Evolutionary conservation across 2,797 vertebrate species (phyloP), one percentile per base, ranked within the genome.

Genomic region (Cirrhinus molitorella): DNA sequence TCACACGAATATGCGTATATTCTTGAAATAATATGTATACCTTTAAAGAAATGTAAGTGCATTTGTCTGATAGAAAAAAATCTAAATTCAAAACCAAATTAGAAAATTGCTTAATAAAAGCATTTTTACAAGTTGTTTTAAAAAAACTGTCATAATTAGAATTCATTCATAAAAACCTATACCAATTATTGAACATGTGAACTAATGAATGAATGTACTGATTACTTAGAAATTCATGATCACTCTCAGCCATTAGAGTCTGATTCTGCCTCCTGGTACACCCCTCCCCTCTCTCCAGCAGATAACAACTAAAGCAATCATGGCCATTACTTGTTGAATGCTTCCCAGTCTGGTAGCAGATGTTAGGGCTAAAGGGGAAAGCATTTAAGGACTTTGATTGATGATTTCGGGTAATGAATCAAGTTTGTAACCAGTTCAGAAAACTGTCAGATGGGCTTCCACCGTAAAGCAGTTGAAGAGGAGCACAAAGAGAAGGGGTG

Each of bases 321-420:
- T 68, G 70, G 90, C 90, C 88, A 94, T 94, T 95, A 94, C 91
- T 92, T 89, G 92, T 92, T 86, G 87, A 93, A 90, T 91, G 90
- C 92, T 94, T 93, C 88, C 91, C 83, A 90, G 89, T 93, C 91
- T 94, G 91, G 93, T 90, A 95, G 93, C 96, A 96, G 95, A 96
- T 96, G 96, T 95, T 93, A 88, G 90, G 94, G 96, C 95, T 94
- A 95, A 95, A 97, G 94, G 95, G 94, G 93, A 95, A 95, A 93
- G 91, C 93, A 93, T 96, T 96, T 95, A 95, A 94, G 91, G 93
- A 89, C 90, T 90, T 89, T 96, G 96, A 96, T 95, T 93, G 95
- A 97, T 96, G 95, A 92, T 87, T 92, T 93, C 59, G 91, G 87
- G 94, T 95, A 92, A 94, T 93, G 94, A 95, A 94, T 93, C 92